Evolutionary conservation across 2,113 vertebrate genomes (phyloP).

Genomic region (Petroica traversi): DNA sequence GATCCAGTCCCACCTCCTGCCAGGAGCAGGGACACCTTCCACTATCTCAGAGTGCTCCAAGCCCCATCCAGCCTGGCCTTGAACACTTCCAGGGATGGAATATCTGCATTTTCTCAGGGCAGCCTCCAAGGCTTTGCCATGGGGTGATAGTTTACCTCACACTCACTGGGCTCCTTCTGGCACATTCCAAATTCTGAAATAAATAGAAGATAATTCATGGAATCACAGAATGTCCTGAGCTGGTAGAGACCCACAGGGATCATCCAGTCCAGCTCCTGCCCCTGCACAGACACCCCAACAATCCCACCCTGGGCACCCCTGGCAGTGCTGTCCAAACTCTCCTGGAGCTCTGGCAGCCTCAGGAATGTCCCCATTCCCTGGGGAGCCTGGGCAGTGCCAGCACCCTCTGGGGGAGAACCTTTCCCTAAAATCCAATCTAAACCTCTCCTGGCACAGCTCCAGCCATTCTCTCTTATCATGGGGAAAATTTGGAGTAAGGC

Average conservation of each 20-base stretch:
- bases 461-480: neutral
- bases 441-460: neutral
- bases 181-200: rapidly evolving
- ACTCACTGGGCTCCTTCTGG: neutral
- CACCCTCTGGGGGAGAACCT: neutral
- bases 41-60: neutral
- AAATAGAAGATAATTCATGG: neutral
- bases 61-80: rapidly evolving
- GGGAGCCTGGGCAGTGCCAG: neutral
- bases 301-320: neutral
- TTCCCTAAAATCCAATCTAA: neutral
- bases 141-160: rapidly evolving
- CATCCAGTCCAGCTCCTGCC: neutral
- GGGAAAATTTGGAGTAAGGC: rapidly evolving
- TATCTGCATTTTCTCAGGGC: too few species aligned
- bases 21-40: neutral
- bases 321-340: rapidly evolving
- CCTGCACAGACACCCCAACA: neutral
- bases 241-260: neutral
- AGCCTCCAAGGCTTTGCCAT: neutral
- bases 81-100: neutral
- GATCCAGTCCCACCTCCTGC: neutral
- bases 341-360: neutral
- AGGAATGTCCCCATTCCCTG: neutral
- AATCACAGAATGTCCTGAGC: neutral